Base-by-base conservation (phyloP, 2,113 vertebrate genomes). In the Vulpes lagopus region DNA sequence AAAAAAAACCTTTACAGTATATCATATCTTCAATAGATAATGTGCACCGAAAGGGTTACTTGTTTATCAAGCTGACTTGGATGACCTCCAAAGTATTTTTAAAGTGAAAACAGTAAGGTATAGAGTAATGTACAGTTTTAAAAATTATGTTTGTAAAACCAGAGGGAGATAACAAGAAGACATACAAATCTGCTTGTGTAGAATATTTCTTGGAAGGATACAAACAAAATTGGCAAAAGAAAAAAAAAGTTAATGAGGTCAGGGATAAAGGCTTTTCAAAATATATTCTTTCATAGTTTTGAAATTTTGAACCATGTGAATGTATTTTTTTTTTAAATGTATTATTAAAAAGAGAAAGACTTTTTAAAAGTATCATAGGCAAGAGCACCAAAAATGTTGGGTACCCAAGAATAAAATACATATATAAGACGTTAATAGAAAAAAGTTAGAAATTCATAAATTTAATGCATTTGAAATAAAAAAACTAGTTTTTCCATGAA, bases 321-420 rank as follows among this genome's bases (percentile, higher is more conserved):
- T 7, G 1, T 25, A 82, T 74, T 81, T n/a, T n/a, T n/a, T n/a
- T n/a, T n/a, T n/a, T n/a, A n/a, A 95, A 87, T 7, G 1, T 25
- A 82, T 74, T 81, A 89, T 64, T 74, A 87, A 80, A 85, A 35
- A 88, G 23, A 16, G 59, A 81, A 82, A 88, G 15, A 6, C 16
- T 11, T 73, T 57, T 43, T 60, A 51, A 74, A 38, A 74, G 22
- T 71, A 88, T 15, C 43, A 92, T 65, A 95, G 86, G 76, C 15
- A 86, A 73, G 57, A 60, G 35, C 73, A 95, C 90, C 76, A 87
- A 95, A 95, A 95, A 94, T 16, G 76, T 25, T 93, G 35, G 10
- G 4, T 32, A 83, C 16, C 35, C 11, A 51, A 53, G 3, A 69
- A 89, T 80, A 84, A 91, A 94, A 93, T 69, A 69, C 25, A 32